phyloP scores from a whole-genome alignment of 2,888 invertebrate genomes.

The Mesodorylaimus sp. region DNA sequence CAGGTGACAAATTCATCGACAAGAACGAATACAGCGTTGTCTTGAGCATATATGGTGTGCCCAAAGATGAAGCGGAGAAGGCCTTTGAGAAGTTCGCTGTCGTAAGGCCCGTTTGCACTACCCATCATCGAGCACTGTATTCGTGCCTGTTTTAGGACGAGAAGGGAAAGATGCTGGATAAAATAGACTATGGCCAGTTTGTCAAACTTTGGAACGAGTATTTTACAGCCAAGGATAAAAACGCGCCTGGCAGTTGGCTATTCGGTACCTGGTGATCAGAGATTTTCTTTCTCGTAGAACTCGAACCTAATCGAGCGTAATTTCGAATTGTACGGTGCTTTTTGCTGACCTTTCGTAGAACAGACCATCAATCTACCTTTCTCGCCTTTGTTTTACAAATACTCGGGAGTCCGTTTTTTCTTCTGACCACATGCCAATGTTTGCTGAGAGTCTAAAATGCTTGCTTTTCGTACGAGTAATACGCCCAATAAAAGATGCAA shows the following conservation, averaged over 20 bases:
- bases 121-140: not conserved
- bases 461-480: too few species aligned
- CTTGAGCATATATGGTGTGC: slow-evolving; percentile 12
- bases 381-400: too few species aligned
- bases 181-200: slow-evolving; percentile 12
- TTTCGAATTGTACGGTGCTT: too few species aligned
- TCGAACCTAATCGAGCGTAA: too few species aligned
- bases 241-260: slow-evolving; percentile 9
- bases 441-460: too few species aligned
- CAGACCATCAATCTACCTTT: too few species aligned
- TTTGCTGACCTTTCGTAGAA: too few species aligned
- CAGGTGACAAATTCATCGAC: slow-evolving; percentile 13
- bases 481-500: too few species aligned
- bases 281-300: too few species aligned
- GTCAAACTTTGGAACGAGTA: slow-evolving; percentile 13
- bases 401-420: too few species aligned
- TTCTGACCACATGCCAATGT: too few species aligned
- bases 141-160: not conserved
- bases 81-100: slow-evolving; percentile 10
- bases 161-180: slow-evolving; percentile 1
- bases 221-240: slow-evolving; percentile 6
- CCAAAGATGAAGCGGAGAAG: not conserved
- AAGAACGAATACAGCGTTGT: slow-evolving; percentile 10
- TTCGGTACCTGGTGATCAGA: slow-evolving; percentile 11
- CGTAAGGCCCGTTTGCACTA: slow-evolving; percentile 2